A percentile compares a stretch with the other conserved stretches of the same genome.
phyloP scores from a whole-genome alignment of 2,888 invertebrate species.

The Eupithecia abbreviata region DNA sequence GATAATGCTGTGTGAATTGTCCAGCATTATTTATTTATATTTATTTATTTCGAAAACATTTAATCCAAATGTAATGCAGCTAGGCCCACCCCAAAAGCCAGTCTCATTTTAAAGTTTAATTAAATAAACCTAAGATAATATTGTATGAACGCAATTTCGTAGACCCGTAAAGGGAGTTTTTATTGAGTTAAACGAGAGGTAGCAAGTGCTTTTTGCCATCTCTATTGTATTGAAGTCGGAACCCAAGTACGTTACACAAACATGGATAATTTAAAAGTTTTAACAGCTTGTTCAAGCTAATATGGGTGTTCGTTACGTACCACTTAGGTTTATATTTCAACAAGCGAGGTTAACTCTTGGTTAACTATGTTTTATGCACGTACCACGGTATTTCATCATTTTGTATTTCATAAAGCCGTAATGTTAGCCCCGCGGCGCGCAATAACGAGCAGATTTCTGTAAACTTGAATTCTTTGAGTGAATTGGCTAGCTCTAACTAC shows the following conservation, averaged over 20 bases:
- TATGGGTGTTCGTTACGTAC: neutral
- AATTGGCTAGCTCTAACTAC: neutral
- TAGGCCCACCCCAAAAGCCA: slow-evolving; percentile 46
- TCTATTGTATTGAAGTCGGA: slow-evolving; percentile 39
- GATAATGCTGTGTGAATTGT: no score
- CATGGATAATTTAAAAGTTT: slow-evolving; percentile 31
- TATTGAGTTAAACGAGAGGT: slow-evolving; percentile 49
- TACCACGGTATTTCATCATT: neutral
- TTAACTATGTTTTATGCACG: neutral
- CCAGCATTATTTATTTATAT: no score
- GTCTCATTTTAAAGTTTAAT: slow-evolving; percentile 66
- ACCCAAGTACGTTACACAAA: slow-evolving; percentile 31
- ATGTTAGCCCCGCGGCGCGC: neutral
- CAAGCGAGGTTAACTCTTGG: neutral
- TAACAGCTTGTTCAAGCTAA: slow-evolving; percentile 21
- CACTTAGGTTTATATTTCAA: slow-evolving; percentile 7
- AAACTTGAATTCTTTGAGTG: neutral
- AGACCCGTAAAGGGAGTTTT: slow-evolving; percentile 55
- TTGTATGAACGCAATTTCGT: slow-evolving; percentile 58
- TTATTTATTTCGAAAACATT: neutral
- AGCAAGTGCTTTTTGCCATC: slow-evolving; percentile 32
- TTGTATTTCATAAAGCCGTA: slow-evolving; percentile 11
- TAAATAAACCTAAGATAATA: slow-evolving; percentile 71
- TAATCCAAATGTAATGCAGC: neutral
- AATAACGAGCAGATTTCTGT: neutral